Conservation (phyloP, 2,888 invertebrate genomes). For the Drosophila greeni region DNA sequence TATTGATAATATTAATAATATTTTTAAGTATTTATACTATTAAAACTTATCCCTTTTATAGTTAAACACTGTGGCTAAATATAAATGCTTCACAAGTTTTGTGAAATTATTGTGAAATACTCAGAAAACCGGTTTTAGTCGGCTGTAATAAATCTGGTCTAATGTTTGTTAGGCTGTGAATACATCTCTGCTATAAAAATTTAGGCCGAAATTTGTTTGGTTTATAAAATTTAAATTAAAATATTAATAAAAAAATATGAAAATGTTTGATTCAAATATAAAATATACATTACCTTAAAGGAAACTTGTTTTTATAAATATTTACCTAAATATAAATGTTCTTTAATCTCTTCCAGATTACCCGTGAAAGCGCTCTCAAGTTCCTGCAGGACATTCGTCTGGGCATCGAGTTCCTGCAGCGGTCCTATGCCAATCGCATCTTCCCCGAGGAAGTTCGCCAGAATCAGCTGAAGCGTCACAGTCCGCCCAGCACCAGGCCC, state of each 20-base stretch:
- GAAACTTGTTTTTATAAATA: too few species aligned
- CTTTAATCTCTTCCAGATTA: slow-evolving; percentile 80
- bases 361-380: slow-evolving; percentile 86
- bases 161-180: not conserved
- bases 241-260: too few species aligned
- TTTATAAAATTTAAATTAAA: too few species aligned
- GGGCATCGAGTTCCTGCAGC: slow-evolving; percentile 85
- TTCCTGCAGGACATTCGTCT: slow-evolving; percentile 88
- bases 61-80: not conserved
- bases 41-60: not conserved
- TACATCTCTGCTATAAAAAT: too few species aligned
- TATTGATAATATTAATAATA: not conserved
- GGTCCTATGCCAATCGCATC: slow-evolving; percentile 77
- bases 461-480: slow-evolving; percentile 72
- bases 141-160: not conserved
- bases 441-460: slow-evolving; percentile 75
- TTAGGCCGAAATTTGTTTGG: too few species aligned
- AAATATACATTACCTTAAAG: too few species aligned
- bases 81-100: not conserved
- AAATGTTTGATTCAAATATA: too few species aligned
- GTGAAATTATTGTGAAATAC: slow-evolving; percentile 4
- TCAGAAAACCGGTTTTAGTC: not conserved
- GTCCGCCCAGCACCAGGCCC: slow-evolving; percentile 42
- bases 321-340: too few species aligned
- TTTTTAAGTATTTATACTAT: not conserved